phyloP scores from a whole-genome alignment of 2,113 vertebrate species.

The Numida meleagris region DNA sequence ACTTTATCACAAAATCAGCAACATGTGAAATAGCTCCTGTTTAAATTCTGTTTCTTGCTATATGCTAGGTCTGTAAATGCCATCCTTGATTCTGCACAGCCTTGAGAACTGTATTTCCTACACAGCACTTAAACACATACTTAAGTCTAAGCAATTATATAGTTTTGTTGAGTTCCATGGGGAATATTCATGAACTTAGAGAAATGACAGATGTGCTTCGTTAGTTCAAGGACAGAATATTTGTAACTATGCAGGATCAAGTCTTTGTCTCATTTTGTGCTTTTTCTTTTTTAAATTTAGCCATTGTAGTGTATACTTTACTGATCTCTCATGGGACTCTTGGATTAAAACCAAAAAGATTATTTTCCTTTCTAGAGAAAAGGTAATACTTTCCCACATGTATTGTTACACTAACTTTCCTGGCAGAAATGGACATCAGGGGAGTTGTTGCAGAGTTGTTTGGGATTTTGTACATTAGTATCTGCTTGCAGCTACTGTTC shows the following conservation, averaged over 20 bases:
- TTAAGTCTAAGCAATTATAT: background rate
- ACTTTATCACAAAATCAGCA: background rate
- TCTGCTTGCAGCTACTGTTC: background rate
- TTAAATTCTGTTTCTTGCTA: background rate
- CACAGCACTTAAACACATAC: background rate
- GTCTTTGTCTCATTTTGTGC: background rate
- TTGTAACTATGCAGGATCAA: background rate
- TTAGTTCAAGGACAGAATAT: background rate
- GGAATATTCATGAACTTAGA: background rate
- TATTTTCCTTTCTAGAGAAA: background rate
- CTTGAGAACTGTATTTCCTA: background rate
- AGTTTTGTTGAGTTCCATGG: background rate
- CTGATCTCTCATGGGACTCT: background rate
- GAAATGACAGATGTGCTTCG: background rate
- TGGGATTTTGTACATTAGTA: background rate
- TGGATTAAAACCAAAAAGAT: background rate
- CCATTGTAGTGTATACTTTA: background rate
- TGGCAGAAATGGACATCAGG: background rate
- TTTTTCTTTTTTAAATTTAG: background rate
- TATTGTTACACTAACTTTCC: background rate
- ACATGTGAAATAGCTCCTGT: background rate
- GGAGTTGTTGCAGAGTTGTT: background rate
- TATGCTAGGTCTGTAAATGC: background rate
- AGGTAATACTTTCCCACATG: background rate
- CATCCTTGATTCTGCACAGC: background rate